phyloP scores from a whole-genome alignment of 2,888 invertebrate species.

The Loripinus fragilis region DNA sequence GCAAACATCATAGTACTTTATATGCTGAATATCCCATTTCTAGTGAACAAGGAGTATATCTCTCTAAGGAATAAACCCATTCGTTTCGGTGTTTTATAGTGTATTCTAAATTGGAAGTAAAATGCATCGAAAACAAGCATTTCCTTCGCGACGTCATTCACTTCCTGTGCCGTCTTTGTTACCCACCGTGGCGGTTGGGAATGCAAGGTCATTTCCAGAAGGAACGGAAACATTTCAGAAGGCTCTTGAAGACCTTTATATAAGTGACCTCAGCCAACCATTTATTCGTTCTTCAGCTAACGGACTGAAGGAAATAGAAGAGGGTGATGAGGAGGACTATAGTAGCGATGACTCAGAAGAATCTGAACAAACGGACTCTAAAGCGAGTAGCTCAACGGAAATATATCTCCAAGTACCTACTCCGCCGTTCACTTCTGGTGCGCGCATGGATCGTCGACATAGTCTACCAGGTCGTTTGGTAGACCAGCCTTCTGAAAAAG shows the following conservation, averaged over 20 bases:
- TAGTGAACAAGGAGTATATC: neutral
- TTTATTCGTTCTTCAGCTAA: constrained; percentile 16
- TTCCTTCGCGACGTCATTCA: constrained; percentile 44
- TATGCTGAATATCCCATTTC: neutral
- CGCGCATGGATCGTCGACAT: neutral
- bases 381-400: neutral
- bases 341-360: constrained; percentile 30
- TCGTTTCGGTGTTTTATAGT: neutral
- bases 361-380: constrained; percentile 24
- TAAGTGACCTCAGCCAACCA: constrained; percentile 22
- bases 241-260: constrained; percentile 51
- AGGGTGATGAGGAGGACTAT: constrained; percentile 41
- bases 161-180: constrained; percentile 41
- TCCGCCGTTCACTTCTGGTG: neutral
- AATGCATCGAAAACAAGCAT: constrained; percentile 31
- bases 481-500: neutral
- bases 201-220: constrained; percentile 43
- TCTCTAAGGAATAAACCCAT: neutral
- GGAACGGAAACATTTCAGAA: constrained; percentile 53
- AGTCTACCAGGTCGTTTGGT: neutral
- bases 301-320: constrained; percentile 50
- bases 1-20: too few relatives aligned
- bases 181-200: constrained; percentile 32
- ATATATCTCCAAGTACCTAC: neutral
- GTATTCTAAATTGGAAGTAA: neutral